A percentile compares a stretch with the other conserved stretches of the same genome.
phyloP scores from a whole-genome alignment of 92 coral and sea anemone genomes.

The Scolanthus callimorphus region DNA sequence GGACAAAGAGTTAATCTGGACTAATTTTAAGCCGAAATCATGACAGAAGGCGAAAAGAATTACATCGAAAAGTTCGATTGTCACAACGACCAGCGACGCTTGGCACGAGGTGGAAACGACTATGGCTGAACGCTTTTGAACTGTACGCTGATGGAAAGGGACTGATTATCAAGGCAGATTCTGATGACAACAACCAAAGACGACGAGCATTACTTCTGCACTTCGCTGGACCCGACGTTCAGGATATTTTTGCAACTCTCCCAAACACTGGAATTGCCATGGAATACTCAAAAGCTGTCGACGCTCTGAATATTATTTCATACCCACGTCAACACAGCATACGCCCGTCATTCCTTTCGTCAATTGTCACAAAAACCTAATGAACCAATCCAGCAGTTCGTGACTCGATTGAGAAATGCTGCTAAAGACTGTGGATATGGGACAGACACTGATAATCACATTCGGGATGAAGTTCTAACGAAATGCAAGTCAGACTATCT shows the following conservation, averaged over 20 bases:
- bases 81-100: background rate
- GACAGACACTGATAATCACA: conserved; percentile 12
- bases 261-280: conserved; percentile 18
- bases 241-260: conserved; percentile 48
- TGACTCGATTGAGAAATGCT: conserved; percentile 4
- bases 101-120: background rate
- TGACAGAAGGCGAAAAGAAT: too few species aligned
- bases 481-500: background rate
- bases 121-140: background rate
- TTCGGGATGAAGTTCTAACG: background rate
- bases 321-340: conserved; percentile 28
- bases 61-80: background rate
- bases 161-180: conserved; percentile 1
- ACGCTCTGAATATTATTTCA: conserved; percentile 25
- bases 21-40: too few species aligned
- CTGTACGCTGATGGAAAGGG: conserved; percentile 28
- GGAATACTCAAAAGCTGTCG: conserved; percentile 51
- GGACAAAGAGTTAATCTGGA: too few species aligned
- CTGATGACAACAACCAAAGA: conserved; percentile 15
- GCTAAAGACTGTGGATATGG: conserved; percentile 23
- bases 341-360: conserved; percentile 35
- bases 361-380: conserved; percentile 9
- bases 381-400: conserved; percentile 14
- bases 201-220: conserved; percentile 51
- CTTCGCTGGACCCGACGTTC: conserved; percentile 52